These are phyloP conservation scores for Pseudorectes ferrugineus DNA, from an alignment of 2,113 vertebrate genomes.

Conservation along the genomic window DNA sequence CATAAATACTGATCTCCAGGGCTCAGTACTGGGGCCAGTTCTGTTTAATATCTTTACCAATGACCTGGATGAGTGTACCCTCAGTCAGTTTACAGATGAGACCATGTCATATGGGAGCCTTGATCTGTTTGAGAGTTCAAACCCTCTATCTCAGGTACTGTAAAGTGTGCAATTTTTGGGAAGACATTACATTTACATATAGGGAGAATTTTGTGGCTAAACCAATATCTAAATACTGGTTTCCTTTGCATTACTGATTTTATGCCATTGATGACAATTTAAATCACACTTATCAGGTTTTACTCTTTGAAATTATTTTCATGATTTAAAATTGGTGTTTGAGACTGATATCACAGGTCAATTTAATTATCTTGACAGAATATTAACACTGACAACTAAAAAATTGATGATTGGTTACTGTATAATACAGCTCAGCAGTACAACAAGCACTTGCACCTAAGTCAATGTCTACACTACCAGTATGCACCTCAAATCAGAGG, in stretches of 20 bases:
- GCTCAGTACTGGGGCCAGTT: too few relatives aligned
- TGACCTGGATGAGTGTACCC: fast-evolving
- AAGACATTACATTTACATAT: background rate
- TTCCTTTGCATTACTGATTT: background rate
- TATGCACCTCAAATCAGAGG: background rate
- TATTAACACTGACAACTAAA: background rate
- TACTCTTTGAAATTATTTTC: background rate
- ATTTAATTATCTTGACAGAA: background rate
- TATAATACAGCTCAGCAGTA: background rate
- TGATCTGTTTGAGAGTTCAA: background rate
- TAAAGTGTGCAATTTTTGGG: background rate
- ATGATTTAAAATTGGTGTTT: background rate
- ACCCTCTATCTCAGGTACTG: background rate
- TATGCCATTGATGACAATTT: background rate
- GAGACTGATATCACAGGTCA: background rate
- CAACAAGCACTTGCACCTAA: background rate
- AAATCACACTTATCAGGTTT: background rate
- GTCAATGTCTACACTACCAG: background rate
- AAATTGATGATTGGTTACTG: background rate
- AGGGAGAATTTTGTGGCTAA: background rate
- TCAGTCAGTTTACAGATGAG: background rate
- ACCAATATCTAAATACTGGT: background rate
- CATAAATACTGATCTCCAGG: background rate
- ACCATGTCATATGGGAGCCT: fast-evolving
- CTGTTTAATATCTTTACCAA: background rate